Evolutionary conservation across 2,888 invertebrate genomes (phyloP).

Genomic region (Ormyrus labotus): DNA sequence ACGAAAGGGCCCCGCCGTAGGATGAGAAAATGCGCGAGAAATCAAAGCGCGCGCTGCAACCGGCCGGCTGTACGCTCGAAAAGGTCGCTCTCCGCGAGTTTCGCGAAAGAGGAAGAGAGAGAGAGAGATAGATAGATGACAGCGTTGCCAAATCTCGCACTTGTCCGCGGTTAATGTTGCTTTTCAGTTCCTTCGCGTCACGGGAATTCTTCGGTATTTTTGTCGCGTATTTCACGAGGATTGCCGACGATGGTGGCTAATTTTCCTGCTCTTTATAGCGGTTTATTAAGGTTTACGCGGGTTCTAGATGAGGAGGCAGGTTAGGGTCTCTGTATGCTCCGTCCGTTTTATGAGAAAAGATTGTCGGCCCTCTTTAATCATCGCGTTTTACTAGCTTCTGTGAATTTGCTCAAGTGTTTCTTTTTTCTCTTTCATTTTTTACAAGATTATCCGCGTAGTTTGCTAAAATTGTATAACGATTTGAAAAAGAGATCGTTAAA

Average conservation of each 20-base stretch:
- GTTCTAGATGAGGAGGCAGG: too few relatives aligned
- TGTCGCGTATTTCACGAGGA: background rate
- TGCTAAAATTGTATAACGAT: too few relatives aligned
- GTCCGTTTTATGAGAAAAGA: too few relatives aligned
- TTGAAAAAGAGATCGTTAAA: too few relatives aligned
- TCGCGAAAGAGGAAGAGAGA: constrained; percentile 11
- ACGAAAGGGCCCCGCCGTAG: background rate
- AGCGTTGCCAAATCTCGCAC: constrained; percentile 55
- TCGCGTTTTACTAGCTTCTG: too few relatives aligned
- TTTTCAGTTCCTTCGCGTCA: constrained; percentile 35
- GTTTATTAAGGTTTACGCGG: too few relatives aligned
- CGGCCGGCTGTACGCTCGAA: constrained; percentile 33
- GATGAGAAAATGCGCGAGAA: background rate
- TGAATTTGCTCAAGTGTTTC: too few relatives aligned
- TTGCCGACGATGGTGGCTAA: background rate
- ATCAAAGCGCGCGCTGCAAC: background rate
- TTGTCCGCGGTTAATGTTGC: constrained; percentile 25
- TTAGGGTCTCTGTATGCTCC: too few relatives aligned
- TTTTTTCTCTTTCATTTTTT: too few relatives aligned
- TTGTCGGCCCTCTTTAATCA: too few relatives aligned
- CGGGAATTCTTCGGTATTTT: constrained; percentile 18
- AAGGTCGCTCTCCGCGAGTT: constrained; percentile 37
- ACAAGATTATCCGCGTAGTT: too few relatives aligned
- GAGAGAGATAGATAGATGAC: constrained; percentile 23
- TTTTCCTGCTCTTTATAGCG: too few relatives aligned